A percentile compares a stretch with the other conserved stretches of the same genome.
Conservation (phyloP, 2,888 invertebrate genomes). For the Chloroclysta siterata region DNA sequence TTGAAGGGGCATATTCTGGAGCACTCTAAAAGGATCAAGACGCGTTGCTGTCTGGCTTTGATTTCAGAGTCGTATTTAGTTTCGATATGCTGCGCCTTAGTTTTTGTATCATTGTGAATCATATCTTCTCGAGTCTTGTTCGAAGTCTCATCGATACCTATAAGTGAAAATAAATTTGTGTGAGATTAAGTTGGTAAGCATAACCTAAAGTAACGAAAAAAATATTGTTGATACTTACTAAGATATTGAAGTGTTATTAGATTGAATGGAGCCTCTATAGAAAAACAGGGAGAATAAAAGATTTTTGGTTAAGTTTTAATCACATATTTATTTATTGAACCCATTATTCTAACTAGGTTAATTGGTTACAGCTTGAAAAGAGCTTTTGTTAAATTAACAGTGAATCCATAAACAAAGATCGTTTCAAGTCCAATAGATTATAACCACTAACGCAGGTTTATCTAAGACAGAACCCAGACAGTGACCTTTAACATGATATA, state of each 20-base stretch:
- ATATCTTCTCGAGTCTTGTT: neutral
- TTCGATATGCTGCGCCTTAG: neutral
- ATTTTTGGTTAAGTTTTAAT: too few species aligned
- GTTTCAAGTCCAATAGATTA: too few species aligned
- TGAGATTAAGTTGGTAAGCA: neutral
- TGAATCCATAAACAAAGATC: too few species aligned
- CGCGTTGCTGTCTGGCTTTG: slow-evolving; percentile 57
- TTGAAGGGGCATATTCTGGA: slow-evolving; percentile 72
- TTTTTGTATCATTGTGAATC: neutral
- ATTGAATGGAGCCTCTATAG: neutral
- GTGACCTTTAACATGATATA: too few species aligned
- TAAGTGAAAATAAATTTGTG: neutral
- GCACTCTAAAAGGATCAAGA: slow-evolving; percentile 60
- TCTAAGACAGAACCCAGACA: too few species aligned
- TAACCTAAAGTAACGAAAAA: neutral
- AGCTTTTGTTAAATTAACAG: too few species aligned
- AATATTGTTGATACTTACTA: neutral
- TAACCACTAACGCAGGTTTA: too few species aligned
- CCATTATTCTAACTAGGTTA: too few species aligned
- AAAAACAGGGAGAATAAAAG: neutral
- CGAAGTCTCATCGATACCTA: neutral
- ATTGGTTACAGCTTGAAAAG: too few species aligned
- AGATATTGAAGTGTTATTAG: neutral
- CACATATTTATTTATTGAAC: too few species aligned
- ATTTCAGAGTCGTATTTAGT: neutral